Evolutionary conservation across 64 coral and sea anemone species (phyloP).

Genomic region (Porites lutea): DNA sequence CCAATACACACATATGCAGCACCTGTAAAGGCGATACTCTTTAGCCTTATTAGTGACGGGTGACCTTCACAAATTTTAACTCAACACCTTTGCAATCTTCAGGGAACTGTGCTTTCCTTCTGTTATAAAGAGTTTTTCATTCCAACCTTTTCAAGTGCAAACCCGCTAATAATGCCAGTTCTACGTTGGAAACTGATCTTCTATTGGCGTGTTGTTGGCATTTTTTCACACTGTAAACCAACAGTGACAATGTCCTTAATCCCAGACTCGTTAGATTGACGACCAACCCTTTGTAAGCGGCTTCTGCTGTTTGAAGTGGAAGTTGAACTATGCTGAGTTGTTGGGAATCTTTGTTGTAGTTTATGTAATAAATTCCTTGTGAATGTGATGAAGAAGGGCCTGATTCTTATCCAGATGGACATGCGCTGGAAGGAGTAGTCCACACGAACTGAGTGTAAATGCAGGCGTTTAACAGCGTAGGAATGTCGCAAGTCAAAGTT

Average conservation of each 20-base stretch:
- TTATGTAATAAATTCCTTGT: background rate
- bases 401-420: background rate
- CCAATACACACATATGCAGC: too few relatives aligned
- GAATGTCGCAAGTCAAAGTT: too few relatives aligned
- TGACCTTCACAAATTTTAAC: slow-evolving; percentile 42
- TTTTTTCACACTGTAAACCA: slow-evolving; percentile 34
- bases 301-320: background rate
- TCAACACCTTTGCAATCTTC: slow-evolving; percentile 44
- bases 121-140: slow-evolving; percentile 27
- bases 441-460: background rate
- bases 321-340: background rate
- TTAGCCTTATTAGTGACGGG: too few relatives aligned
- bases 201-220: background rate
- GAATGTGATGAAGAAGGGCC: background rate
- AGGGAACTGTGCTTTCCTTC: slow-evolving; percentile 48
- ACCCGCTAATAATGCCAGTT: slow-evolving; percentile 18
- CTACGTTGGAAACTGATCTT: slow-evolving; percentile 36
- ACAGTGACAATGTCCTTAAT: slow-evolving; percentile 43
- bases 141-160: slow-evolving; percentile 25
- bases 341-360: background rate
- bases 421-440: background rate
- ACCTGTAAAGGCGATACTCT: too few relatives aligned
- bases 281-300: background rate
- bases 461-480: background rate
- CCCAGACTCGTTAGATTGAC: background rate